phyloP scores from a whole-genome alignment of 2,888 invertebrate species.

The Diaperis boleti region DNA sequence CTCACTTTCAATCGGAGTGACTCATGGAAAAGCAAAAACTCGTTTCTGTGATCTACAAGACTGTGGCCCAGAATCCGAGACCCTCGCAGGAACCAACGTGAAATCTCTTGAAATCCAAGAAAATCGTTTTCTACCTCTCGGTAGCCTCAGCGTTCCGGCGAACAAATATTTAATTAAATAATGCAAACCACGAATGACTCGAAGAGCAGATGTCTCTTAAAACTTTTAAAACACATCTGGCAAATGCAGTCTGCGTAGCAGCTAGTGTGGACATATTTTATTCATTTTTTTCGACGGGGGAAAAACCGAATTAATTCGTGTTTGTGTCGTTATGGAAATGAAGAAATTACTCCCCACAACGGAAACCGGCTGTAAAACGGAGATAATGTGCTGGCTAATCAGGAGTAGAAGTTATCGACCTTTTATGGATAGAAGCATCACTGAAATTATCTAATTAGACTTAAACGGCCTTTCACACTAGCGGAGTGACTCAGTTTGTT shows the following conservation, averaged over 20 bases:
- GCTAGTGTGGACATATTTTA: not conserved
- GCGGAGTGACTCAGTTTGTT: constrained; percentile 1
- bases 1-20: constrained; percentile 24
- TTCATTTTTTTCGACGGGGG: too few relatives aligned
- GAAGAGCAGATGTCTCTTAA: constrained; percentile 15
- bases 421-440: constrained; percentile 12
- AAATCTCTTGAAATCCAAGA: too few relatives aligned
- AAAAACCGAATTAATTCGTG: too few relatives aligned
- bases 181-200: too few relatives aligned
- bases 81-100: too few relatives aligned
- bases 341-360: constrained; percentile 14
- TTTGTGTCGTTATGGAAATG: not conserved
- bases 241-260: constrained; percentile 21
- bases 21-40: constrained; percentile 27
- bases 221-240: constrained; percentile 29
- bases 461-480: constrained; percentile 11
- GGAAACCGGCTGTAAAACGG: constrained; percentile 26
- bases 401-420: constrained; percentile 29
- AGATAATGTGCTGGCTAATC: constrained; percentile 18
- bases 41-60: constrained; percentile 18
- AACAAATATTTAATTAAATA: constrained; percentile 4
- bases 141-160: not conserved
- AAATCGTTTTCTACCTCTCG: not conserved
- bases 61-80: constrained; percentile 1
- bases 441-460: constrained; percentile 18